Evolutionary conservation across 1,140 invertebrate genomes (phyloP).

Genomic region (Leptinotarsa texana): DNA sequence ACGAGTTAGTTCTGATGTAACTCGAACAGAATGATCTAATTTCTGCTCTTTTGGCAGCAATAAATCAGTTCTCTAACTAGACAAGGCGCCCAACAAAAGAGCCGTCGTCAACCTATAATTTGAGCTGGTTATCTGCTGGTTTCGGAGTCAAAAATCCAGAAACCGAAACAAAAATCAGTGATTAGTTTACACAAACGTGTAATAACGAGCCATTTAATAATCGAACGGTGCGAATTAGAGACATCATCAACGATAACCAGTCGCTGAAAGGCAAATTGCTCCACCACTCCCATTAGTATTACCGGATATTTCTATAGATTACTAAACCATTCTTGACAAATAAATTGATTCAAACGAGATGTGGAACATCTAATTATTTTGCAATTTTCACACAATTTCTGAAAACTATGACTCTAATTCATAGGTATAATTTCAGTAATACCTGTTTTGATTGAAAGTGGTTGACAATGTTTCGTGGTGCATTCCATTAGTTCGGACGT

Average conservation of each 20-base stretch:
- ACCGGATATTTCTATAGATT: not conserved
- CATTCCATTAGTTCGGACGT: too few species aligned
- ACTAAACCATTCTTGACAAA: not conserved
- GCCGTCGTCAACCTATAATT: constrained; percentile 48
- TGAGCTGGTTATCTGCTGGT: constrained; percentile 33
- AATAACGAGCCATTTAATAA: constrained; percentile 20
- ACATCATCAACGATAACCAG: constrained; percentile 24
- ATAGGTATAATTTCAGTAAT: too few species aligned
- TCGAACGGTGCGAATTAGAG: constrained; percentile 24
- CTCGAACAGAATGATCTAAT: not conserved
- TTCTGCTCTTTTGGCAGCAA: constrained; percentile 21
- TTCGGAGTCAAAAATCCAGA: not conserved
- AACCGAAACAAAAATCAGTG: constrained; percentile 22
- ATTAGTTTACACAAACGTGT: constrained; percentile 21
- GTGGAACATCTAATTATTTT: not conserved
- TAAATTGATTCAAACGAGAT: not conserved
- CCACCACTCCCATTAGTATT: not conserved
- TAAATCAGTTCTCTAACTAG: constrained; percentile 51
- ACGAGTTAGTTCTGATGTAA: not conserved
- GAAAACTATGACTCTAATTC: too few species aligned
- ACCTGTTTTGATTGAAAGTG: too few species aligned
- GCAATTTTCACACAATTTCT: not conserved
- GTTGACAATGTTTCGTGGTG: too few species aligned
- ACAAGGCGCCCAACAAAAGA: constrained; percentile 52
- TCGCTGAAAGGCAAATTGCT: constrained; percentile 28